phyloP scores from a whole-genome alignment of 1,140 invertebrate genomes.

The Drosophila aff. region DNA sequence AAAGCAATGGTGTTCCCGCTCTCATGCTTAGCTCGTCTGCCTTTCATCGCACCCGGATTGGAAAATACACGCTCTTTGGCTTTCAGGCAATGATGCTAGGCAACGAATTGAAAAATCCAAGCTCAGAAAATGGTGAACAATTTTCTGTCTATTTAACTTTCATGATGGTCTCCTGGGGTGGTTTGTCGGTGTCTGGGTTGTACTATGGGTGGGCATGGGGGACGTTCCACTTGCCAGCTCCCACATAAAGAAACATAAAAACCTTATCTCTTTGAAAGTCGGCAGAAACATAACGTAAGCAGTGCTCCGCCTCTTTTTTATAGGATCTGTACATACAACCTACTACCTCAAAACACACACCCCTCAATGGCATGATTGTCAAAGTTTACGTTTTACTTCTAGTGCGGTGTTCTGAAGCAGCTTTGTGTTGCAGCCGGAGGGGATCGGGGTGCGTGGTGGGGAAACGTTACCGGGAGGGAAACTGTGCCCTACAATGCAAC shows the following conservation, averaged over 20 bases:
- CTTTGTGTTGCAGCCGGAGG: constrained; percentile 38
- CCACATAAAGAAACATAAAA: constrained; percentile 82
- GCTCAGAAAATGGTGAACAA: constrained; percentile 77
- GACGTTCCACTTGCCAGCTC: constrained; percentile 64
- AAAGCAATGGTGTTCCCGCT: constrained; percentile 4
- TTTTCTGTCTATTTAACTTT: constrained; percentile 66
- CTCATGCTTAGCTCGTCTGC: constrained; percentile 2
- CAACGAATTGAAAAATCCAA: constrained; percentile 79
- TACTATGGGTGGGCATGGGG: neutral
- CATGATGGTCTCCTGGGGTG: constrained; percentile 7
- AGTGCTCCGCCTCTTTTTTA: constrained; percentile 12
- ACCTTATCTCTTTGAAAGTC: constrained; percentile 75
- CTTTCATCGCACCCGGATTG: constrained; percentile 33
- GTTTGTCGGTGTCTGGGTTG: constrained; percentile 1
- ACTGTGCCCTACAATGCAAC: constrained; percentile 66
- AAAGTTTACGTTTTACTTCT: constrained; percentile 82
- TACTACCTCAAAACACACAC: constrained; percentile 2
- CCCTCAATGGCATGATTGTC: constrained; percentile 57
- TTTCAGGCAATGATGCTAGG: constrained; percentile 58
- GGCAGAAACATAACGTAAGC: constrained; percentile 36
- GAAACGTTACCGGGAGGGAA: constrained; percentile 21
- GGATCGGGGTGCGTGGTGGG: constrained; percentile 6
- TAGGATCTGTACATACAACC: constrained; percentile 3
- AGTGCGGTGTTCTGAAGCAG: constrained; percentile 57
- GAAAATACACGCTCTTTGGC: constrained; percentile 40